Evolutionary conservation across 2,888 invertebrate species (phyloP).

Genomic region (Amphipoea oculea): DNA sequence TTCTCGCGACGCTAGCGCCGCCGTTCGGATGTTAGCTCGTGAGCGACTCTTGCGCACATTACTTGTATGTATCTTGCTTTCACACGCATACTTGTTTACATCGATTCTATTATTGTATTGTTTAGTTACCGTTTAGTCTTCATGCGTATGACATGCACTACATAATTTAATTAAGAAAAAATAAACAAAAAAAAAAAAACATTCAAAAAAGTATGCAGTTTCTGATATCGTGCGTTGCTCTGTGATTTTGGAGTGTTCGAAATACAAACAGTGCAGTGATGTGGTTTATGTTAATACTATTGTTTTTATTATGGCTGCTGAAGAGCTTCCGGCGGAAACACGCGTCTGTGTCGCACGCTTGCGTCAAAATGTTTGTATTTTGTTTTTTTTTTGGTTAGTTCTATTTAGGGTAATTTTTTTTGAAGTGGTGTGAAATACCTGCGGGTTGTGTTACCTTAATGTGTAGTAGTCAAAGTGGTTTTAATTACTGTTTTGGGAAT

Average conservation of each 20-base stretch:
- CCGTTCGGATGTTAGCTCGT: conserved; percentile 64
- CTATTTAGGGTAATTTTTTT: conserved; percentile 7
- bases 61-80: conserved; percentile 72
- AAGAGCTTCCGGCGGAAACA: conserved; percentile 85
- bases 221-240: conserved; percentile 52
- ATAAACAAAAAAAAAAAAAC: conserved; percentile 4
- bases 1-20: conserved; percentile 74
- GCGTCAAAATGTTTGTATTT: conserved; percentile 85
- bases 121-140: conserved; percentile 67
- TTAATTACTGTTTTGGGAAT: conserved; percentile 8
- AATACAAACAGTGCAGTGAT: conserved; percentile 73
- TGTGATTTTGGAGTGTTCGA: conserved; percentile 62
- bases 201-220: conserved; percentile 41
- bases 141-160: conserved; percentile 48
- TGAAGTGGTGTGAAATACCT: conserved; percentile 11
- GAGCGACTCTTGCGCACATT: conserved; percentile 66
- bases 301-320: conserved; percentile 87
- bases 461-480: neutral
- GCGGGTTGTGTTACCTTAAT: neutral
- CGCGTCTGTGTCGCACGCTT: conserved; percentile 80
- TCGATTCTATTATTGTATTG: conserved; percentile 68
- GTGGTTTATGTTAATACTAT: conserved; percentile 85
- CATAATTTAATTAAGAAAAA: conserved; percentile 7
- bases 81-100: conserved; percentile 75
- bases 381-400: conserved; percentile 46